Evolutionary conservation across 1,140 invertebrate genomes (phyloP), one percentile per base, ranked within the genome.

Genomic region (Calephelis virginiensis): DNA sequence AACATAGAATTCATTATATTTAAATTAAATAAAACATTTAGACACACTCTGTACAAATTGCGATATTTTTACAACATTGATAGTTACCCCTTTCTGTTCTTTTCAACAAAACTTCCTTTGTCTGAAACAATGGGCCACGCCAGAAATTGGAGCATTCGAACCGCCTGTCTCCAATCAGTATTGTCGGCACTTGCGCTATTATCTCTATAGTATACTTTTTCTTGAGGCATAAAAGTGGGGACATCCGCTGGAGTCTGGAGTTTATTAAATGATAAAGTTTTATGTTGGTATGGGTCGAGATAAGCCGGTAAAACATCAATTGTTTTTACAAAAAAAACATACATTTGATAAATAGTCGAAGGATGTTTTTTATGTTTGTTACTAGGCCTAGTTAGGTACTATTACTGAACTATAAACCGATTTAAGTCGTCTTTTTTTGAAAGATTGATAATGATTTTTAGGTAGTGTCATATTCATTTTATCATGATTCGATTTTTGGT

Each of bases 1-100:
- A 28, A 28, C 28, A 28, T 28, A 4, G 0, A 28, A 43, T 43
- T 43, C 10, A 5, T 48, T 48, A 48, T 28, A 28, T 28, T 28
- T 4, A 48, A n/a, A 48, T 12, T n/a, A 11, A 48, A 11, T 48
- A 12, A 9, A 9, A 48, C 47, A 48, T 56, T 56, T 37, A 7
- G 5, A 56, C 40, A 37, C 53, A 56, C 10, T 17, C 53, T 56
- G 53, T 56, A 56, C 28, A 56, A 38, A 12, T 56, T 56, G 53
- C 53, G 28, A 56, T 38, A 56, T 56, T 56, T 53, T 56, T 56
- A 38, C 47, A 48, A 48, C 53, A 56, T 56, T 56, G 17, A 56
- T 56, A 14, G 28, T 56, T 43, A 56, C 28, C 28, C 53, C 28
- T 56, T 56, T 56, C 53, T 37, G 28, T 37, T 12, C 53, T 12